These are phyloP conservation scores for Drosophila cardini DNA, from an alignment of 1,140 invertebrate species.

Conservation along the genomic window DNA sequence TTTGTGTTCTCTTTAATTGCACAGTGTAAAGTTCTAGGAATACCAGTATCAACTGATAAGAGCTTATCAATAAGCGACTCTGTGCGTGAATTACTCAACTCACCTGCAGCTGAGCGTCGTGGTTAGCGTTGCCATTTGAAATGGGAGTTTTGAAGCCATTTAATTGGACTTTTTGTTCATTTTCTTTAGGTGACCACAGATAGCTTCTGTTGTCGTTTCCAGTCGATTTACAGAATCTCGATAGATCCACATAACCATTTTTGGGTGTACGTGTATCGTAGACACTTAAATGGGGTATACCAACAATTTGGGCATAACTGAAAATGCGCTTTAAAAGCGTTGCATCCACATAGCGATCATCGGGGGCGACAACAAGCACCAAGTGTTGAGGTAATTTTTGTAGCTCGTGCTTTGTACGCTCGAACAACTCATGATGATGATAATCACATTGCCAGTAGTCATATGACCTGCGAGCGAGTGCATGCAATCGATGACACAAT, in stretches of 20 bases:
- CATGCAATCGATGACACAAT: constrained; percentile 56
- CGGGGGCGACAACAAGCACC: constrained; percentile 68
- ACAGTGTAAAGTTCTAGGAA: too few relatives aligned
- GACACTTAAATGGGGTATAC: constrained; percentile 73
- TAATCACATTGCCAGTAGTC: constrained; percentile 69
- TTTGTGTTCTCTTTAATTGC: too few relatives aligned
- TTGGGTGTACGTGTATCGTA: constrained; percentile 60
- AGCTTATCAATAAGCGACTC: background rate
- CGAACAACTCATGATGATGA: constrained; percentile 44
- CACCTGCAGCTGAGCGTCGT: constrained; percentile 53
- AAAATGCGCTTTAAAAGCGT: constrained; percentile 60
- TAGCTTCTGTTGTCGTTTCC: constrained; percentile 9
- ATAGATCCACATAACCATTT: constrained; percentile 56
- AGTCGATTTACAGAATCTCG: constrained; percentile 27
- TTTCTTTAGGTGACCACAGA: constrained; percentile 41
- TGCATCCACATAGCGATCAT: constrained; percentile 47
- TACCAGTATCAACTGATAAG: background rate
- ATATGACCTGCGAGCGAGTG: constrained; percentile 74
- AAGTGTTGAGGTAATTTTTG: constrained; percentile 75
- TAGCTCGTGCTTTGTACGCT: constrained; percentile 54
- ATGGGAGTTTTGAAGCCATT: constrained; percentile 43
- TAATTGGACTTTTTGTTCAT: constrained; percentile 21
- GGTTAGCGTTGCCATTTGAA: constrained; percentile 51
- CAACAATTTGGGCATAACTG: constrained; percentile 60
- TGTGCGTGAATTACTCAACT: constrained; percentile 13